Percentiles rank a stretch among this genome's conserved stretches.
These are phyloP conservation scores for Spatula clypeata DNA, from an alignment of 2,797 vertebrate genomes.

Conservation along the genomic window DNA sequence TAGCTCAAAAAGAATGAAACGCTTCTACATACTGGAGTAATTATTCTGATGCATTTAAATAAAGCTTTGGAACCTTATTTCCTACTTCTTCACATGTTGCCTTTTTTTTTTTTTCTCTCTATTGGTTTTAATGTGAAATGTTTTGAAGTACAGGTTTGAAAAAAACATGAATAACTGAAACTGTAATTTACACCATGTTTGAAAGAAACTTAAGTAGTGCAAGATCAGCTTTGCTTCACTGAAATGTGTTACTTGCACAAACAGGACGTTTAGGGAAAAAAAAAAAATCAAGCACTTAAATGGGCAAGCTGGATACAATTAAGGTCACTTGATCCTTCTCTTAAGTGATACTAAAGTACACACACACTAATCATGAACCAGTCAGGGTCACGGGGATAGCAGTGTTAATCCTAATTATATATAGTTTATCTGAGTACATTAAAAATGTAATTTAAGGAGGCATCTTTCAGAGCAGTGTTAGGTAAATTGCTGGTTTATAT, in stretches of 20 bases:
- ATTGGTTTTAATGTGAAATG: neutral
- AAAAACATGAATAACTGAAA: neutral
- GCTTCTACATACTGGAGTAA: neutral
- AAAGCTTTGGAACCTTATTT: neutral
- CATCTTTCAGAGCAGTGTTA: neutral
- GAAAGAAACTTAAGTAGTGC: neutral
- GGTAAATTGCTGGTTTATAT: neutral
- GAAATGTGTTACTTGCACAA: neutral
- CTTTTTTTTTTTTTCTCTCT: neutral
- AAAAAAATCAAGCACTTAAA: slow-evolving; percentile 6
- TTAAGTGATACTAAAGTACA: neutral
- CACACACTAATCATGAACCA: neutral
- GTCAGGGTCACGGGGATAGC: neutral
- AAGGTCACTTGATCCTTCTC: slow-evolving; percentile 8
- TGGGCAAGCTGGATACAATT: slow-evolving; percentile 22
- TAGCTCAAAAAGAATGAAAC: slow-evolving; percentile 19
- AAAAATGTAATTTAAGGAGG: slow-evolving; percentile 1
- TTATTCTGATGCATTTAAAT: slow-evolving; percentile 7
- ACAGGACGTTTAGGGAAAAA: neutral
- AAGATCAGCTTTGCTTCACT: neutral
- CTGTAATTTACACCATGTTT: neutral
- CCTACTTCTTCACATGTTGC: neutral
- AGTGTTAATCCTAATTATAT: slow-evolving; percentile 28
- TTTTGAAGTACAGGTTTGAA: neutral
- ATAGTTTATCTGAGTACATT: neutral